Conservation (phyloP, 1,140 invertebrate species). For the Cydia splendana region DNA sequence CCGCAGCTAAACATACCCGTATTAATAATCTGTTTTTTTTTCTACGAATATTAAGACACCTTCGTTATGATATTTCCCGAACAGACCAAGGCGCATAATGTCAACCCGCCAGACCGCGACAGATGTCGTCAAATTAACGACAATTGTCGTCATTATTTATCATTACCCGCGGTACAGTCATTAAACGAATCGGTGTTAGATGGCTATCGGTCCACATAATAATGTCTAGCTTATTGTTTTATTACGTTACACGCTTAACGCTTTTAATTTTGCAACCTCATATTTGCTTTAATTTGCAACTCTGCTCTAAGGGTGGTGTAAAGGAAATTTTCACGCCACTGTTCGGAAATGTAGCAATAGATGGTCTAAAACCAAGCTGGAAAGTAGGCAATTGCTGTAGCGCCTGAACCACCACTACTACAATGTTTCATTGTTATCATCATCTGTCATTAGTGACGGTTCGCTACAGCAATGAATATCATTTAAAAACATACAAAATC, state of each 20-base stretch:
- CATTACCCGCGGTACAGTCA: conserved; percentile 20
- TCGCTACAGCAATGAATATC: no score
- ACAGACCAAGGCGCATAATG: conserved; percentile 19
- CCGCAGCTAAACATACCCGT: no score
- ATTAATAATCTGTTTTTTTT: no score
- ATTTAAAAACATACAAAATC: no score
- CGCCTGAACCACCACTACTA: no score
- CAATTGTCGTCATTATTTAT: conserved; percentile 27
- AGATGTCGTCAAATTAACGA: conserved; percentile 23
- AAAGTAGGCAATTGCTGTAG: no score
- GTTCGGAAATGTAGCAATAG: no score
- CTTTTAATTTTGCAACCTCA: conserved; percentile 9
- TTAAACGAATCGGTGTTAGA: conserved; percentile 26
- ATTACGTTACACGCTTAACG: background rate
- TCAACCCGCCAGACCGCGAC: conserved; percentile 25
- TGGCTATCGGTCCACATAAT: conserved; percentile 14
- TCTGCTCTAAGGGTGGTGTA: background rate
- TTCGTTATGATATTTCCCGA: background rate
- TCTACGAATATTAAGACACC: no score
- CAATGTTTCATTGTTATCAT: no score
- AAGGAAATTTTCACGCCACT: no score
- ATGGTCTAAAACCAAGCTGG: no score
- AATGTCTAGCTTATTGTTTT: conserved; percentile 10
- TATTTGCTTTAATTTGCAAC: background rate
- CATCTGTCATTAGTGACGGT: no score